These are phyloP conservation scores for Luscinia megarhynchos DNA, from an alignment of 2,797 vertebrate genomes.

Conservation along the genomic window DNA sequence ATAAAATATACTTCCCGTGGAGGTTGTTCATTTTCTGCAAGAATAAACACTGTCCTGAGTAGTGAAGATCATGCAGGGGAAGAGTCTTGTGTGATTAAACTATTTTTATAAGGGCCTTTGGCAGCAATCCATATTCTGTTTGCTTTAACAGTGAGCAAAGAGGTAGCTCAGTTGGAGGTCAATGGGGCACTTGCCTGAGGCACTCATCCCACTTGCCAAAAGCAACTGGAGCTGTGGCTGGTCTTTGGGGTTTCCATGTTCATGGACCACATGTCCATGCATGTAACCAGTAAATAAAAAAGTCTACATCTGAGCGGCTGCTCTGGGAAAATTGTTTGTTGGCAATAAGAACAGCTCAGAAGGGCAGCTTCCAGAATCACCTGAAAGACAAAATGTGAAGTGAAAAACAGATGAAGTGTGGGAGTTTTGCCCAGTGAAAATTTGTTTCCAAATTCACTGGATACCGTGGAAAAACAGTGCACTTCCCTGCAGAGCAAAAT, in stretches of 20 bases:
- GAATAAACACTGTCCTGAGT: neutral
- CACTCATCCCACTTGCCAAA: neutral
- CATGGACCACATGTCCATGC: neutral
- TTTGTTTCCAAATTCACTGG: neutral
- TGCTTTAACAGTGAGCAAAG: neutral
- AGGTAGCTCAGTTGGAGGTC: neutral
- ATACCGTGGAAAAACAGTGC: neutral
- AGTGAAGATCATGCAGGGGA: neutral
- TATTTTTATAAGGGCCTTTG: neutral
- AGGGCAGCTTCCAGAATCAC: neutral
- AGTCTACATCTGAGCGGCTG: neutral
- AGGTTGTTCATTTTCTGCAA: neutral
- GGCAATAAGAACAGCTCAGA: neutral
- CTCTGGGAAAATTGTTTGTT: neutral
- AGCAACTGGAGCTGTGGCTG: neutral
- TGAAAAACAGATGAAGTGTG: neutral
- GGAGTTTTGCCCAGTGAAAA: neutral
- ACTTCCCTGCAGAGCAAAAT: neutral
- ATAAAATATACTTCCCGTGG: slow-evolving; percentile 17
- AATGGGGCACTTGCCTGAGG: neutral
- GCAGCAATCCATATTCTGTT: neutral
- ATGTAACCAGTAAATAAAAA: neutral
- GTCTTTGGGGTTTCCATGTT: neutral
- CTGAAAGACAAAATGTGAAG: neutral
- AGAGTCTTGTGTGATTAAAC: neutral